These are phyloP conservation scores for Pangasianodon hypophthalmus DNA, from an alignment of 2,113 vertebrate genomes.

Conservation along the genomic window DNA sequence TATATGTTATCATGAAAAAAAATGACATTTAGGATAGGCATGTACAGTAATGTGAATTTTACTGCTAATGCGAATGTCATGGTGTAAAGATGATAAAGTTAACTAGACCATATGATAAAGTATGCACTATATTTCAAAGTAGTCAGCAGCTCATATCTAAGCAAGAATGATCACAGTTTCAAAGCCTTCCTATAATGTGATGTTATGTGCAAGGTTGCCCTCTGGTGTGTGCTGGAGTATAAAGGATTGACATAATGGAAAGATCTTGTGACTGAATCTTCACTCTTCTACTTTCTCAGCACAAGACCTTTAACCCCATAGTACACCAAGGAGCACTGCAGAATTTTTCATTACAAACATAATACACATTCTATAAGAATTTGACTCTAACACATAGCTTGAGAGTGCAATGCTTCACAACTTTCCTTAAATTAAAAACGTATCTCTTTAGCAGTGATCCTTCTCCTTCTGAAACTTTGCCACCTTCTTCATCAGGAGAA, in stretches of 20 bases:
- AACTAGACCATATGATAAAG: not conserved
- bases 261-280: not conserved
- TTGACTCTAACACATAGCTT: not conserved
- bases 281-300: not conserved
- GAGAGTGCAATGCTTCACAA: not conserved
- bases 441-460: conserved; percentile 44
- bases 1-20: not conserved
- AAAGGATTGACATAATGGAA: not conserved
- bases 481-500: conserved; percentile 78
- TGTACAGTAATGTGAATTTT: not conserved
- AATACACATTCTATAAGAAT: not conserved
- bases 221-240: conserved; percentile 22
- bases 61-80: not conserved
- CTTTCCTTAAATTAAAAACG: not conserved
- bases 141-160: not conserved
- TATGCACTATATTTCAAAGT: not conserved
- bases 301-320: not conserved
- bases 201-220: conserved; percentile 11
- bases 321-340: not conserved
- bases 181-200: not conserved
- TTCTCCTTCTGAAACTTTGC: conserved; percentile 64
- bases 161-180: not conserved
- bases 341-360: not conserved
- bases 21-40: not conserved
- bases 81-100: not conserved